Conservation (phyloP, 2,797 vertebrate genomes). For the Halcyon smyrnensis region DNA sequence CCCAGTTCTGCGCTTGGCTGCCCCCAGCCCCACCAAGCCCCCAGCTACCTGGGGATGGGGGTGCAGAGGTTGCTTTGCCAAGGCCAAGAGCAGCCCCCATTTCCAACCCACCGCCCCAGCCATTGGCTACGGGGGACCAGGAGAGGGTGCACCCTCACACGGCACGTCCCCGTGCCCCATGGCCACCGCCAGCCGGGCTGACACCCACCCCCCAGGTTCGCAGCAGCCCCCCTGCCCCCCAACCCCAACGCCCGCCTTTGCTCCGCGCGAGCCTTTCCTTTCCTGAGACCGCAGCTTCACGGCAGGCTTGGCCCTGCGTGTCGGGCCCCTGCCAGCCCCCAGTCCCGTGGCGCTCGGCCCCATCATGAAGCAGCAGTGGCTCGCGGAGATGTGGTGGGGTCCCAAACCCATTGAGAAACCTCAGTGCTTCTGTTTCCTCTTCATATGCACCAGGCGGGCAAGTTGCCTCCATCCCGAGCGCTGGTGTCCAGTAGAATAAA, state of each 20-base stretch:
- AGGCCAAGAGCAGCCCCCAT: not conserved
- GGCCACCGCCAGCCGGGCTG: accelerated
- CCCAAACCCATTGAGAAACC: slow-evolving; percentile 19
- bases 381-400: not conserved
- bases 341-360: not conserved
- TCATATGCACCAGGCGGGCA: slow-evolving; percentile 44
- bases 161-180: not conserved
- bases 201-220: not conserved
- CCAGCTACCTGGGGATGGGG: no score
- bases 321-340: not conserved
- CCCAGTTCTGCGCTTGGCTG: not conserved
- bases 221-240: not conserved
- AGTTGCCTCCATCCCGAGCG: not conserved
- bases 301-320: accelerated
- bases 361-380: slow-evolving; percentile 8
- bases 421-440: slow-evolving; percentile 69
- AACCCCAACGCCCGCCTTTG: not conserved
- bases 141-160: no score
- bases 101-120: not conserved
- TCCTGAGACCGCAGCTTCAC: slow-evolving; percentile 61
- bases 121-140: accelerated
- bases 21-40: not conserved
- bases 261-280: slow-evolving; percentile 45
- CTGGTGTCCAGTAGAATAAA: slow-evolving; percentile 79
- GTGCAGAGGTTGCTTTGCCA: not conserved